phyloP scores from a whole-genome alignment of 2,888 invertebrate genomes.

The Euphydryas editha region DNA sequence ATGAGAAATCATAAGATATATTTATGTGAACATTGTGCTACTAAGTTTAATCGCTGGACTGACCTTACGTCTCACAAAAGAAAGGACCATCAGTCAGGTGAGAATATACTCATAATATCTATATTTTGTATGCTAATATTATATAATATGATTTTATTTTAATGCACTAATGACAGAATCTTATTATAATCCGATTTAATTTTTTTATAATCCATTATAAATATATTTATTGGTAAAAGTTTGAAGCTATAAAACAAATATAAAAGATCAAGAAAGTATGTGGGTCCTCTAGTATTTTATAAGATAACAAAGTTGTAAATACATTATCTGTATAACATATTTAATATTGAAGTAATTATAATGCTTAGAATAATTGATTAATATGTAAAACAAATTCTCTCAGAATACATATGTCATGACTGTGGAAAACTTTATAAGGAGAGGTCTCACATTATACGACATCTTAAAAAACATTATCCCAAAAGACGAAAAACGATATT shows the following conservation, averaged over 20 bases:
- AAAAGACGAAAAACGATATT: slow-evolving; percentile 48
- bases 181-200: no score
- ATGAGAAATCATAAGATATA: slow-evolving; percentile 73
- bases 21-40: slow-evolving; percentile 73
- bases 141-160: no score
- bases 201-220: no score
- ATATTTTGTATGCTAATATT: not conserved
- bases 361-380: no score
- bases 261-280: no score
- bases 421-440: slow-evolving; percentile 69
- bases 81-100: slow-evolving; percentile 59
- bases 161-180: no score
- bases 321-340: no score
- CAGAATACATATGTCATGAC: slow-evolving; percentile 71
- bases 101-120: slow-evolving; percentile 45
- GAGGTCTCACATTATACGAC: slow-evolving; percentile 64
- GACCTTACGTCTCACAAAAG: slow-evolving; percentile 62
- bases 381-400: not conserved
- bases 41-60: slow-evolving; percentile 59
- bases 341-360: no score
- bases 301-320: no score
- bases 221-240: no score
- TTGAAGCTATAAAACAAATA: no score
- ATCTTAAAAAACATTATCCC: slow-evolving; percentile 62
- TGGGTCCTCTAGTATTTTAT: no score